phyloP scores from a whole-genome alignment of 1,140 invertebrate genomes.

The Lasioglossum albipes region DNA sequence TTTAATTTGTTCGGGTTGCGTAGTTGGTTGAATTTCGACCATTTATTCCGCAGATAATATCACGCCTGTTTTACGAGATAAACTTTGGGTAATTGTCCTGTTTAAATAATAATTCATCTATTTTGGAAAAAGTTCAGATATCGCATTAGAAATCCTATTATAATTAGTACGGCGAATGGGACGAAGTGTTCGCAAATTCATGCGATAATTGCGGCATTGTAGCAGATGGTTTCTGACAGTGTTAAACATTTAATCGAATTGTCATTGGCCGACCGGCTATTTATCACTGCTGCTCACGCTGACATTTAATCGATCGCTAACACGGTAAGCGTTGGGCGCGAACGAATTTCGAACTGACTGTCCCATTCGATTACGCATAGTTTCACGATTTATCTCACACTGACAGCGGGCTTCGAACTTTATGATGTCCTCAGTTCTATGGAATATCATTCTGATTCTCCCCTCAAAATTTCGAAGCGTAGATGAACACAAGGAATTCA shows the following conservation, averaged over 20 bases:
- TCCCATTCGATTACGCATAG: conserved; percentile 19
- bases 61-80: background rate
- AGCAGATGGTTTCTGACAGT: conserved; percentile 31
- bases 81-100: background rate
- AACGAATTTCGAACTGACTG: conserved; percentile 37
- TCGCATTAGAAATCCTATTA: conserved; percentile 23
- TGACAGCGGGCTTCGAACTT: background rate
- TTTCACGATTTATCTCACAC: background rate
- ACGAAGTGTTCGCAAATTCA: conserved; percentile 24
- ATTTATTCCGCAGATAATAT: background rate
- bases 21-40: background rate
- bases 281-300: conserved; percentile 21
- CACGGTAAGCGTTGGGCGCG: conserved; percentile 9
- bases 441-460: background rate
- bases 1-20: background rate
- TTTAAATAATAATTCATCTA: too few species aligned
- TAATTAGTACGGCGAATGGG: background rate
- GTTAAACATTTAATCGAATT: conserved; percentile 56
- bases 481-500: background rate
- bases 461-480: background rate
- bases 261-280: conserved; percentile 37
- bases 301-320: conserved; percentile 56
- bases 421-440: background rate
- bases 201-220: conserved; percentile 47
- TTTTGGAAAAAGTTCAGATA: background rate